These are phyloP conservation scores for Campylomormyrus tamandua DNA, from an alignment of 2,113 vertebrate genomes.

Conservation along the genomic window DNA sequence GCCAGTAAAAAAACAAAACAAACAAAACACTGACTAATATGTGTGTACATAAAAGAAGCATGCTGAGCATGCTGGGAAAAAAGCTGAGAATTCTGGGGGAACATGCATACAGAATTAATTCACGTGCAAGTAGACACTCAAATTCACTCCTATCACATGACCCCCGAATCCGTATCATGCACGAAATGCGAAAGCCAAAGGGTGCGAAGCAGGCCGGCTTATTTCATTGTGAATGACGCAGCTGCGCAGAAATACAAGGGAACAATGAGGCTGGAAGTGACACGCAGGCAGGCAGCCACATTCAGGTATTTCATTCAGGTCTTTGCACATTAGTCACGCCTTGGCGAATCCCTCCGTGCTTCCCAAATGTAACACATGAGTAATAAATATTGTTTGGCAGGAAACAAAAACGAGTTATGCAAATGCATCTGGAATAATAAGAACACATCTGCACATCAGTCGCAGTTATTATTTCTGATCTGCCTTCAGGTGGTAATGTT, in stretches of 20 bases:
- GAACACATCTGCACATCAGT: background rate
- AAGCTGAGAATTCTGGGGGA: background rate
- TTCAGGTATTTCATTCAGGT: background rate
- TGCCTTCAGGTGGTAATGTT: background rate
- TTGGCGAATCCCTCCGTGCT: background rate
- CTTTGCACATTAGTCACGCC: background rate
- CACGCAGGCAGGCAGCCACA: background rate
- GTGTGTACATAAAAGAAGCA: background rate
- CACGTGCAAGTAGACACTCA: background rate
- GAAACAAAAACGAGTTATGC: conserved; percentile 5
- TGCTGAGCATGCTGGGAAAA: background rate
- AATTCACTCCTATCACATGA: background rate
- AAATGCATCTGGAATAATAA: conserved; percentile 1
- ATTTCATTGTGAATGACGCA: background rate
- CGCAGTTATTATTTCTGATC: background rate
- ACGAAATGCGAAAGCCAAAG: background rate
- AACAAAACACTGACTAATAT: background rate
- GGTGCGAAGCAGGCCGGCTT: background rate
- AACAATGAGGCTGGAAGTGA: background rate
- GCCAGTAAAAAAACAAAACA: background rate
- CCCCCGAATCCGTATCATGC: background rate
- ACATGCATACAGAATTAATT: background rate
- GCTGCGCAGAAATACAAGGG: background rate
- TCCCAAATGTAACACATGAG: background rate
- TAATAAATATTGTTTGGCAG: conserved; percentile 14